Evolutionary conservation across 2,888 invertebrate species (phyloP), one percentile per base, ranked within the genome.

Genomic region (Andrena trimmerana): DNA sequence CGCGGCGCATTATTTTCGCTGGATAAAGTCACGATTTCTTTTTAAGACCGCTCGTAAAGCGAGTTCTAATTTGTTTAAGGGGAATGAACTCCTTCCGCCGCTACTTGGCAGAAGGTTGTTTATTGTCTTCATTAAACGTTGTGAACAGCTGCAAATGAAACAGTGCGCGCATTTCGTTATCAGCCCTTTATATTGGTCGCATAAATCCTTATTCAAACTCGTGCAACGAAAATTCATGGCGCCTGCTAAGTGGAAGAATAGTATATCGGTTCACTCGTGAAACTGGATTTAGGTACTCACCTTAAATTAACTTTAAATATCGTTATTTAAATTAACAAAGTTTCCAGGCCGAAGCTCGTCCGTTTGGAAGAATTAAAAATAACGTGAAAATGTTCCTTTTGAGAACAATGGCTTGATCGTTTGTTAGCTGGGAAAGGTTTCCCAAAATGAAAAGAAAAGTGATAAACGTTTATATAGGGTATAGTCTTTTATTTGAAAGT

Each of bases 21-120:
- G 4, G 13, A 48, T 24, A 50, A 65, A 50, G 42, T 42, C 1
- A 10, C 27, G 7, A 24, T 5, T 27, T 65, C 42, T 65, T 65
- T 60, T 52, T 42, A 42, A 24, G 36, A 20, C 13, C 24, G 24
- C 6, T n/a, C 50, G 31, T 60, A 60, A 69, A 70, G 63, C 66
- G 78, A 24, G 29, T 33, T 59, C 36, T 63, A 79, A 79, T 72
- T 81, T 67, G 54, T 78, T 67, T 71, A 71, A 66, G 54, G 8
- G 16, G 7, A 27, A 54, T 5, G 42, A 31, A 54, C n/a, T 48
- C 13, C 52, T 63, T 13, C 10, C 20, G 27, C 8, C 7, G 10
- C 6, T 27, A 50, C 20, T 29, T 10, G 16, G 2, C 4, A 8
- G 5, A 42, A 10, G 48, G 16, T 68, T 78, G 31, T 76, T 77